These are phyloP conservation scores for Cariama cristata DNA, from an alignment of 2,113 vertebrate species.

Conservation along the genomic window DNA sequence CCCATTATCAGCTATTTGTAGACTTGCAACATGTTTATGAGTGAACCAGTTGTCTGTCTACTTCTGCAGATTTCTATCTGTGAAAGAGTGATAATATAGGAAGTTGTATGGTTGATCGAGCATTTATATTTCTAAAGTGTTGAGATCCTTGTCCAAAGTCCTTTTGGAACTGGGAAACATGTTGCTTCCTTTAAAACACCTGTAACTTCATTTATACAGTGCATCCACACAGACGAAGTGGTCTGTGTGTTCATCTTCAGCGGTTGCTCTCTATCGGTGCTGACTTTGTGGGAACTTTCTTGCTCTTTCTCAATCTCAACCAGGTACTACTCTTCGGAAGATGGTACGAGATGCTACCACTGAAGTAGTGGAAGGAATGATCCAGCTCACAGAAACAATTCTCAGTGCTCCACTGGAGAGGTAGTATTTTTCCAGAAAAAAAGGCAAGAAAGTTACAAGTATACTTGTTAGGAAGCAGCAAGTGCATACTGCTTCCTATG, in stretches of 20 bases:
- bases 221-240: neutral
- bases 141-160: neutral
- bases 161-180: neutral
- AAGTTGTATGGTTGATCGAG: neutral
- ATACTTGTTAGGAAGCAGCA: neutral
- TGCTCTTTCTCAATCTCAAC: neutral
- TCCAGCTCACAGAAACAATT: constrained; percentile 86
- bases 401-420: constrained; percentile 80
- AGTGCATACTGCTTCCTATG: neutral
- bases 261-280: neutral
- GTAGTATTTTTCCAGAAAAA: constrained; percentile 65
- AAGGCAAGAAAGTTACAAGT: neutral
- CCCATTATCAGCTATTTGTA: neutral
- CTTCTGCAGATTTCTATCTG: neutral
- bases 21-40: neutral
- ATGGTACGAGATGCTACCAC: constrained; percentile 82
- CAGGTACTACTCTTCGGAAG: constrained; percentile 88
- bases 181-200: neutral
- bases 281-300: neutral
- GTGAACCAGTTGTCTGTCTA: neutral
- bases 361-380: constrained; percentile 85
- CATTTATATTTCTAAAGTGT: neutral
- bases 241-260: neutral
- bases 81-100: neutral
- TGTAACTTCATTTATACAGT: neutral